These are phyloP conservation scores for Hesperophylax magnus DNA, from an alignment of 1,140 invertebrate genomes.

Conservation along the genomic window DNA sequence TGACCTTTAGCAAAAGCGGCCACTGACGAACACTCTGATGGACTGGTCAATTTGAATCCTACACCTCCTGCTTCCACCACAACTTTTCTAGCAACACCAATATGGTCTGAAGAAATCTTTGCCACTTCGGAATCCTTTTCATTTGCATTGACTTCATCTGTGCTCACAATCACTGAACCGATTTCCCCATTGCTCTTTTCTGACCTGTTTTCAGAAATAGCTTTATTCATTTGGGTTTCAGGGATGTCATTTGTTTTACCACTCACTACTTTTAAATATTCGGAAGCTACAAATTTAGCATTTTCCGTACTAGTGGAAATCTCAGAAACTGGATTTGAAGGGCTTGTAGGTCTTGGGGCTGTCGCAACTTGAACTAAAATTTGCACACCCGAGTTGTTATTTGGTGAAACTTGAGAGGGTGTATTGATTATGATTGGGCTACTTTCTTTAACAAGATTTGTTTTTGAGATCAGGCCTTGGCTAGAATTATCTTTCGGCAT, in stretches of 20 bases:
- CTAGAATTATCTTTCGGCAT: conserved; percentile 6
- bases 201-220: conserved; percentile 27
- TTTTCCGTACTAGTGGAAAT: conserved; percentile 64
- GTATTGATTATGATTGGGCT: not conserved
- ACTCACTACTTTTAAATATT: conserved; percentile 74
- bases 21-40: conserved; percentile 64
- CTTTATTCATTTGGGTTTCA: conserved; percentile 37
- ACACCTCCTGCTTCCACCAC: conserved; percentile 69
- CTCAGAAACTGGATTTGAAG: conserved; percentile 49
- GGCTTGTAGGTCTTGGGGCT: conserved; percentile 64
- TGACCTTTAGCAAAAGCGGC: conserved; percentile 66
- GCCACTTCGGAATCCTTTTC: conserved; percentile 50
- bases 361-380: conserved; percentile 65
- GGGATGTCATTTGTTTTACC: conserved; percentile 67
- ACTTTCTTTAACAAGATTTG: conserved; percentile 19
- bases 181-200: conserved; percentile 37
- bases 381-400: conserved; percentile 65
- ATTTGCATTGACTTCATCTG: conserved; percentile 38
- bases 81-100: conserved; percentile 68
- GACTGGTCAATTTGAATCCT: conserved; percentile 65
- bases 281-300: conserved; percentile 74
- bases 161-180: conserved; percentile 7
- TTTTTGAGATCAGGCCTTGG: conserved; percentile 8
- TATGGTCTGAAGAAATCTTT: conserved; percentile 50
- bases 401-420: conserved; percentile 56